Evolutionary conservation across 2,888 invertebrate species (phyloP).

Genomic region (Clostera curtula): DNA sequence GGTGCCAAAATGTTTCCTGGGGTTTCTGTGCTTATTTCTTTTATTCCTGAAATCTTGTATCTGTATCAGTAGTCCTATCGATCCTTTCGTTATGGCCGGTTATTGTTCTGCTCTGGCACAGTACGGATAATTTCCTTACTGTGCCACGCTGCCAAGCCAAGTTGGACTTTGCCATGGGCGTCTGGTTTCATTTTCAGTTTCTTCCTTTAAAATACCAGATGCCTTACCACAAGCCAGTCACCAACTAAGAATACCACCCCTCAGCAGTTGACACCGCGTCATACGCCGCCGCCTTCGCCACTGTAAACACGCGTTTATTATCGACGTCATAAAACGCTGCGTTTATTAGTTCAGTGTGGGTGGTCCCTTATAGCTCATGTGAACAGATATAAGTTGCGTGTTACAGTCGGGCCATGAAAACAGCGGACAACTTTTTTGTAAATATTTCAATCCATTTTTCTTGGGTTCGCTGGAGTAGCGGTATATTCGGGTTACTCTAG

Average conservation of each 20-base stretch:
- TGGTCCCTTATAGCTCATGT: constrained; percentile 51
- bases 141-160: not conserved
- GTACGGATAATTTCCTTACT: too few species aligned
- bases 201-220: constrained; percentile 12
- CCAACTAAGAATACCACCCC: constrained; percentile 32
- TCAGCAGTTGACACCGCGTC: constrained; percentile 28
- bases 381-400: constrained; percentile 27
- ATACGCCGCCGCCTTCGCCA: constrained; percentile 29
- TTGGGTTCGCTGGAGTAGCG: too few species aligned
- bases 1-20: too few species aligned
- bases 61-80: too few species aligned
- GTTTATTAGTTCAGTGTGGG: constrained; percentile 62
- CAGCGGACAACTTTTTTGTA: constrained; percentile 4
- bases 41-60: too few species aligned
- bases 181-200: too few species aligned
- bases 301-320: constrained; percentile 64
- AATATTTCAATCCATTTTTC: constrained; percentile 4
- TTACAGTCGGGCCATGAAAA: constrained; percentile 2
- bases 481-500: too few species aligned
- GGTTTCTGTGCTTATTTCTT: too few species aligned
- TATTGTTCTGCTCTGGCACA: too few species aligned
- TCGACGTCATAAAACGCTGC: constrained; percentile 56
- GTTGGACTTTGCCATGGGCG: too few species aligned
- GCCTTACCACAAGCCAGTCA: constrained; percentile 25
- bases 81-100: too few species aligned